These are phyloP conservation scores for Dasyornis broadbenti DNA, from an alignment of 2,113 vertebrate genomes.

Conservation along the genomic window DNA sequence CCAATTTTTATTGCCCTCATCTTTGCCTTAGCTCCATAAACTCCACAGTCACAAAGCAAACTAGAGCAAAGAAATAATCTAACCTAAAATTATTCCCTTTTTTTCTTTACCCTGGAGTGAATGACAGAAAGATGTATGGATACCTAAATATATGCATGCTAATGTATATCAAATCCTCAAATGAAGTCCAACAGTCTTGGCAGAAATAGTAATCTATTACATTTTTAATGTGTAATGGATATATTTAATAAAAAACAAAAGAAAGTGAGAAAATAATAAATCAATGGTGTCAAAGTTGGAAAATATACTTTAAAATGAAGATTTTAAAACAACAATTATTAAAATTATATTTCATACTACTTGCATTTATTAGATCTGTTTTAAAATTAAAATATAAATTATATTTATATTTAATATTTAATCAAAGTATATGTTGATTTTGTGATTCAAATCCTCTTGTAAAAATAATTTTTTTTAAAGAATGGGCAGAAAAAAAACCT, in stretches of 20 bases:
- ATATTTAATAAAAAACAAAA: neutral
- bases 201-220: neutral
- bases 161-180: neutral
- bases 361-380: neutral
- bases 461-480: neutral
- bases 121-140: neutral
- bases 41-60: neutral
- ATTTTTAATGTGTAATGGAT: neutral
- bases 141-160: neutral
- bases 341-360: neutral
- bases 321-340: neutral
- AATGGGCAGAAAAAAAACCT: fast-evolving
- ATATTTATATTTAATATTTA: neutral
- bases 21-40: neutral
- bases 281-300: neutral
- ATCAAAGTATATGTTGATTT: neutral
- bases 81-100: neutral
- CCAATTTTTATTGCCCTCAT: neutral
- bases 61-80: neutral
- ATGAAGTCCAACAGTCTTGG: neutral
- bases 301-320: neutral
- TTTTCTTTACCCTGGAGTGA: neutral
- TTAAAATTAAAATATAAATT: neutral
- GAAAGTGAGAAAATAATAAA: neutral
- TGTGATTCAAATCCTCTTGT: neutral